A percentile compares a stretch with the other conserved stretches of the same genome.
phyloP scores from a whole-genome alignment of 2,888 invertebrate species.

The Metacarcinus magister region DNA sequence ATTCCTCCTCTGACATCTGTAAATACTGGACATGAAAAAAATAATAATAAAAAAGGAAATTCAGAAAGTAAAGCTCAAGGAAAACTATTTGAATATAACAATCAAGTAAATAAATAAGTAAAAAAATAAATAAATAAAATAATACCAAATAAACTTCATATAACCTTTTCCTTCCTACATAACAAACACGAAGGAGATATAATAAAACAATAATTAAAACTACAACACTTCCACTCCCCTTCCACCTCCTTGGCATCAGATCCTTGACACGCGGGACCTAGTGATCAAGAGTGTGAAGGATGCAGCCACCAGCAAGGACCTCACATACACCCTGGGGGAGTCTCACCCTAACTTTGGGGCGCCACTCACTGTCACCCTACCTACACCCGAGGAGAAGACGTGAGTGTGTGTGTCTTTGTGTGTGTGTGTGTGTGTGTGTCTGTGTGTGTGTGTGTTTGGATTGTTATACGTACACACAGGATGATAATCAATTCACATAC shows the following conservation, averaged over 20 bases:
- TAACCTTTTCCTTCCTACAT: too few species aligned
- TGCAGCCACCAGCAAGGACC: conserved; percentile 86
- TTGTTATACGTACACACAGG: not conserved
- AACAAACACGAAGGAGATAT: too few species aligned
- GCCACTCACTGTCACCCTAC: conserved; percentile 66
- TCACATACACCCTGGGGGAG: conserved; percentile 88
- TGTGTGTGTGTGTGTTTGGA: not conserved
- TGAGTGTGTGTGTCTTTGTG: conserved; percentile 50
- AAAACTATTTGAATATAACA: too few species aligned
- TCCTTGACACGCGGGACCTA: conserved; percentile 91
- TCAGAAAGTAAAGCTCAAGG: not conserved
- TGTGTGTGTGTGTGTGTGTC: not conserved
- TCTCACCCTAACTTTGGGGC: conserved; percentile 90
- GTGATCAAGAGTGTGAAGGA: conserved; percentile 88
- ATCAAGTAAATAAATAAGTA: not conserved
- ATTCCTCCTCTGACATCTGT: too few species aligned
- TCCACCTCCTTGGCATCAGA: conserved; percentile 85
- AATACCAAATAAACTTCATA: too few species aligned
- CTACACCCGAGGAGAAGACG: conserved; percentile 60
- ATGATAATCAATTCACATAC: not conserved
- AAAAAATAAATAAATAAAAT: too few species aligned
- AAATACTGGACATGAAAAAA: too few species aligned
- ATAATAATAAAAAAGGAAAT: not conserved
- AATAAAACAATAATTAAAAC: too few species aligned
- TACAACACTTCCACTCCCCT: too few species aligned